Evolutionary conservation across 2,888 invertebrate species (phyloP).

Genomic region (Spilosoma lubricipeda): DNA sequence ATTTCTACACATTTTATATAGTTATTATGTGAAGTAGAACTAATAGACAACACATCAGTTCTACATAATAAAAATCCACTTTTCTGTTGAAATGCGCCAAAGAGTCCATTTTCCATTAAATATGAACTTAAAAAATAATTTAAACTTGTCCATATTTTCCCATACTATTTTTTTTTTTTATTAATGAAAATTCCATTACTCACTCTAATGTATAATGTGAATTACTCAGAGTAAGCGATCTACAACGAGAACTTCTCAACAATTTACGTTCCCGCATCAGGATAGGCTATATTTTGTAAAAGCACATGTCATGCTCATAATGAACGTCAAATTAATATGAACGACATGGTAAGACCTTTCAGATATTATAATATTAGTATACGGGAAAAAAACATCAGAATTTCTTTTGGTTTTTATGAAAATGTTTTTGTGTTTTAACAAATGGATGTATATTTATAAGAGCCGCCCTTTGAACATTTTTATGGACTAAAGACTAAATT

Average conservation of each 20-base stretch:
- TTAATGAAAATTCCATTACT: background rate
- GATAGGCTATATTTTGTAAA: background rate
- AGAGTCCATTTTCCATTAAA: too few species aligned
- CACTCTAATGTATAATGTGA: background rate
- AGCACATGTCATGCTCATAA: background rate
- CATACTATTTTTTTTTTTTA: too few species aligned
- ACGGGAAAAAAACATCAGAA: background rate
- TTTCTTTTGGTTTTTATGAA: background rate
- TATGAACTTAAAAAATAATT: too few species aligned
- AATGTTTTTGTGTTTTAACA: too few species aligned
- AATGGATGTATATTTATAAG: background rate
- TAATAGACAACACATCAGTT: background rate
- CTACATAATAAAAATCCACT: too few species aligned
- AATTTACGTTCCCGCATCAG: background rate
- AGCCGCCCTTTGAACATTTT: background rate
- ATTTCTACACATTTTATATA: background rate
- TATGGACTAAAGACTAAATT: too few species aligned
- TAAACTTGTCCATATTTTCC: too few species aligned
- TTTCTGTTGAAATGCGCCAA: too few species aligned
- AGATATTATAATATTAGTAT: background rate
- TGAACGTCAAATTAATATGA: background rate
- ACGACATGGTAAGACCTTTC: background rate
- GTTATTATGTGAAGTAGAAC: background rate
- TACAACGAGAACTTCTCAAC: background rate
- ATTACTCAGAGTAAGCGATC: background rate